These are phyloP conservation scores for Calcarius lapponicus DNA, from an alignment of 2,797 vertebrate genomes.

Conservation along the genomic window DNA sequence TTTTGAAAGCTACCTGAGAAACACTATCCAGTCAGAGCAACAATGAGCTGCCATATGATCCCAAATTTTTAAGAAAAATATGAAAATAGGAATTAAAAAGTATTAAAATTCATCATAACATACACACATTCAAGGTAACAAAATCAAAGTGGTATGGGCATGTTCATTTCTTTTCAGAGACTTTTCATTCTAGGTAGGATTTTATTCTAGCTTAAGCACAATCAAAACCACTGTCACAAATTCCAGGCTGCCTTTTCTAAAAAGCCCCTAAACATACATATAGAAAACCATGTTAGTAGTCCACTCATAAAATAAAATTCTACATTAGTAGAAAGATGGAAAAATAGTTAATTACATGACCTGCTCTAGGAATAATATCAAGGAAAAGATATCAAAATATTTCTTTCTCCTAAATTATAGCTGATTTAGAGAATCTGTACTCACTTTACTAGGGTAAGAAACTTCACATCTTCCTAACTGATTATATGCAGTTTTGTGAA, in stretches of 20 bases:
- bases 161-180: not conserved
- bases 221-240: not conserved
- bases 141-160: not conserved
- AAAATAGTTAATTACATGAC: not conserved
- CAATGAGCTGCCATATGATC: not conserved
- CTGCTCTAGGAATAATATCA: not conserved
- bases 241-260: not conserved
- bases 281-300: not conserved
- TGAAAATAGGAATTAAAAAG: not conserved
- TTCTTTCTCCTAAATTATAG: not conserved
- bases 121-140: not conserved
- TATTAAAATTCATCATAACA: not conserved
- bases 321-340: not conserved
- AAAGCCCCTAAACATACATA: accelerated
- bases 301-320: not conserved
- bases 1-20: not conserved
- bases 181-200: not conserved
- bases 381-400: not conserved
- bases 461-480: not conserved
- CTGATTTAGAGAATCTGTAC: not conserved
- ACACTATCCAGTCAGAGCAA: not conserved
- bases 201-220: not conserved
- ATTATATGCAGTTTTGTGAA: not conserved
- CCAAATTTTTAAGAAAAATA: not conserved
- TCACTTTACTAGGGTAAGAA: not conserved